phyloP scores from a whole-genome alignment of 1,140 invertebrate genomes.

The Apis cerana region DNA sequence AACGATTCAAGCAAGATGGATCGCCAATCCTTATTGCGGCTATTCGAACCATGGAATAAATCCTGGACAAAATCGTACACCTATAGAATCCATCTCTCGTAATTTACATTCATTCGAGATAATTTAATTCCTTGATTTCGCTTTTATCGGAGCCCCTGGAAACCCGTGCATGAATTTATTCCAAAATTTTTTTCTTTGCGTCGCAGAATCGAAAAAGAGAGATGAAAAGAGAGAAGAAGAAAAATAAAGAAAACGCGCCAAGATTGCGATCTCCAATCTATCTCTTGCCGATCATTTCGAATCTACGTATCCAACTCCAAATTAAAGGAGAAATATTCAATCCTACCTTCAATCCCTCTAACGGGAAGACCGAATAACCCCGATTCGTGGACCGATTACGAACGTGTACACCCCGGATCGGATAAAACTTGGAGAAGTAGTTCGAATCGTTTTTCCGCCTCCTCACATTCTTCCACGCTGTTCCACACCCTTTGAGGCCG shows the following conservation, averaged over 20 bases:
- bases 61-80: neutral
- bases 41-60: neutral
- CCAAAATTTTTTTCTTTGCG: too few species aligned
- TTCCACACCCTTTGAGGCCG: constrained; percentile 1
- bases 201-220: too few species aligned
- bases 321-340: too few species aligned
- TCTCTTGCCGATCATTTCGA: too few species aligned
- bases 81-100: too few species aligned
- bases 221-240: too few species aligned
- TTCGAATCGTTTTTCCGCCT: constrained; percentile 8
- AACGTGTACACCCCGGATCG: neutral
- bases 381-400: neutral
- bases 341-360: neutral
- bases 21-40: neutral
- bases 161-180: too few species aligned
- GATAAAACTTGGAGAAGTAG: neutral
- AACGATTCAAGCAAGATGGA: neutral
- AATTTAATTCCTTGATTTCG: too few species aligned
- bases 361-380: neutral
- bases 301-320: too few species aligned
- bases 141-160: too few species aligned
- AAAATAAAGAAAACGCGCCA: too few species aligned
- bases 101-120: neutral
- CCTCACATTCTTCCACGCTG: neutral
- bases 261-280: too few species aligned